A percentile compares a stretch with the other conserved stretches of the same genome.
phyloP scores from a whole-genome alignment of 2,888 invertebrate genomes.

The Hirtodrosophila confusa region DNA sequence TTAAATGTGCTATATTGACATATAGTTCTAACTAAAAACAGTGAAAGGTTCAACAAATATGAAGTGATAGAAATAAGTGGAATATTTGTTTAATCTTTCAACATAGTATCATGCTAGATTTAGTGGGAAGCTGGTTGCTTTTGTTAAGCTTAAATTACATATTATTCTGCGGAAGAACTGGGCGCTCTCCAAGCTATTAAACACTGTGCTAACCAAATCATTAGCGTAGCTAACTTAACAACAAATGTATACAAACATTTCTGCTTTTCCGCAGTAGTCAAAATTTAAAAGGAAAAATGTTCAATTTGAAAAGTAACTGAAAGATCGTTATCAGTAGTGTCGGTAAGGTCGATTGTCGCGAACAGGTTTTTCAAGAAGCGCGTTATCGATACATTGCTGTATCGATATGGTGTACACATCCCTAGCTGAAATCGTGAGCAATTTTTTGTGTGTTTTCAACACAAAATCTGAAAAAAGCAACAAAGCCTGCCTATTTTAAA shows the following conservation, averaged over 20 bases:
- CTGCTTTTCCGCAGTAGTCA: not conserved
- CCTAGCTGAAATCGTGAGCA: constrained; percentile 47
- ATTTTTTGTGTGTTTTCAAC: constrained; percentile 43
- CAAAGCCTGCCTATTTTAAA: constrained; percentile 31
- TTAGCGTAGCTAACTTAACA: not conserved
- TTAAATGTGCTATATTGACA: not conserved
- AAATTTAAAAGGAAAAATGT: constrained; percentile 18
- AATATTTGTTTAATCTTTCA: too few species aligned
- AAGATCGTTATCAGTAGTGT: constrained; percentile 6
- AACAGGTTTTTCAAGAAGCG: not conserved
- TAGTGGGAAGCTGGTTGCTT: too few species aligned
- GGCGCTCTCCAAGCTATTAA: too few species aligned
- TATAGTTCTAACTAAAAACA: too few species aligned
- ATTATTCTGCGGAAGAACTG: too few species aligned
- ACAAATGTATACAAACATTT: not conserved
- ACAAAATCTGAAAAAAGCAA: constrained; percentile 41
- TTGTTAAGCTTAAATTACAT: too few species aligned
- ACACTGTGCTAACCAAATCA: too few species aligned
- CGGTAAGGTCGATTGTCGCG: constrained; percentile 8
- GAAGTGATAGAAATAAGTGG: too few species aligned
- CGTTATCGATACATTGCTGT: constrained; percentile 1
- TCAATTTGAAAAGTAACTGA: constrained; percentile 8
- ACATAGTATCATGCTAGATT: too few species aligned
- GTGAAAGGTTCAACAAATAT: too few species aligned
- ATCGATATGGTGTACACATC: constrained; percentile 32